Evolutionary conservation across 2,113 vertebrate species (phyloP).

Genomic region (Loxodonta africana): DNA sequence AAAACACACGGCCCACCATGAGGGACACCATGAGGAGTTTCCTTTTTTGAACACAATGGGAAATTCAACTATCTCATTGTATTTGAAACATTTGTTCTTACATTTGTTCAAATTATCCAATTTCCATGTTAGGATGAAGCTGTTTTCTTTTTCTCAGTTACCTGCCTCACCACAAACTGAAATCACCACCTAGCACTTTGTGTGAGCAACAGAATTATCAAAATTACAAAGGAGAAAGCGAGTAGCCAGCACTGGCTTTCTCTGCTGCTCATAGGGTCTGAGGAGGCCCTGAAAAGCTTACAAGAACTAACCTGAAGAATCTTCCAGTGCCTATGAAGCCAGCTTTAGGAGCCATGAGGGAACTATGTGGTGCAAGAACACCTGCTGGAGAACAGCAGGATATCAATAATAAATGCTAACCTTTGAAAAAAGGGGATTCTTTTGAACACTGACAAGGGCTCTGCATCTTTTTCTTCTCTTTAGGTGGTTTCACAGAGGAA

Average conservation of each 20-base stretch:
- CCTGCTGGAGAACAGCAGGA: conserved; percentile 63
- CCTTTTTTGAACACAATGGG: not conserved
- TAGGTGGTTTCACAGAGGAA: conserved; percentile 40
- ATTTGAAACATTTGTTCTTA: conserved; percentile 11
- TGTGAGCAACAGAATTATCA: not conserved
- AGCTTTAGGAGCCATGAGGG: conserved; percentile 49
- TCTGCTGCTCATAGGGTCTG: not conserved
- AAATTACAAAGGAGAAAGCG: not conserved
- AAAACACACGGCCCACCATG: not conserved
- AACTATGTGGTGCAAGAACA: not conserved
- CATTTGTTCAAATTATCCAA: conserved; percentile 33
- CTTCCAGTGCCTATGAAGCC: conserved; percentile 28
- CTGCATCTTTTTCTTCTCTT: conserved; percentile 51
- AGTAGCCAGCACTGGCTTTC: not conserved
- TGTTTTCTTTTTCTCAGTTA: conserved; percentile 6
- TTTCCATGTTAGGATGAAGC: not conserved
- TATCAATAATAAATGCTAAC: conserved; percentile 73
- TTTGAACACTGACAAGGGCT: conserved; percentile 35
- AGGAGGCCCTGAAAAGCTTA: not conserved
- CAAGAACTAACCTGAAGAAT: conserved; percentile 35
- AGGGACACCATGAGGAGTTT: not conserved
- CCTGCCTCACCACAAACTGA: not conserved
- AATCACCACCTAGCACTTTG: conserved; percentile 19
- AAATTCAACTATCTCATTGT: not conserved
- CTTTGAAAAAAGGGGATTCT: conserved; percentile 37